phyloP scores from a whole-genome alignment of 2,888 invertebrate genomes.

The Sthenelais limicola region DNA sequence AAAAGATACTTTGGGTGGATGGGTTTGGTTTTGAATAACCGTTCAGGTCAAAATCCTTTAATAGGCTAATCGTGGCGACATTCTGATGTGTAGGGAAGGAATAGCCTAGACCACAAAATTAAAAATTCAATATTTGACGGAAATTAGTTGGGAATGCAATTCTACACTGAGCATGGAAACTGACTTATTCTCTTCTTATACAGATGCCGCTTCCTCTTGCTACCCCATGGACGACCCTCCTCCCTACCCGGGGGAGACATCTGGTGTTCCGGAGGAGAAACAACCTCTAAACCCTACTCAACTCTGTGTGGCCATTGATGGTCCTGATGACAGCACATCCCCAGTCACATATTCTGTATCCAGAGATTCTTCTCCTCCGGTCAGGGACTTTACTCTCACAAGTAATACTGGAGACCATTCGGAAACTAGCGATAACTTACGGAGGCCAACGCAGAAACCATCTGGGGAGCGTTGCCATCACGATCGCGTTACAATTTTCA shows the following conservation, averaged over 20 bases:
- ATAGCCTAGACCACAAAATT: too few species aligned
- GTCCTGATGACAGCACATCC: constrained; percentile 28
- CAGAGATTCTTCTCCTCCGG: constrained; percentile 11
- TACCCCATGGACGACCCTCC: constrained; percentile 44
- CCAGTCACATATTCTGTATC: constrained; percentile 29
- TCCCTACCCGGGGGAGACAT: constrained; percentile 38
- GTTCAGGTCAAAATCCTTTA: too few species aligned
- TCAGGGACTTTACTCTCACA: not conserved
- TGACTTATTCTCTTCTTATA: not conserved
- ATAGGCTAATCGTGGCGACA: too few species aligned
- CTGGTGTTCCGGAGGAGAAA: constrained; percentile 28
- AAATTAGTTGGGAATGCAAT: too few species aligned
- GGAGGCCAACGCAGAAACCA: not conserved
- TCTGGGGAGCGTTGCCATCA: constrained; percentile 13
- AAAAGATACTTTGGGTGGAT: too few species aligned
- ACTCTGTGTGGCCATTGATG: constrained; percentile 34
- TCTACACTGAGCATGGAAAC: too few species aligned
- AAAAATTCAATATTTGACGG: too few species aligned
- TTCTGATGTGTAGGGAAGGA: too few species aligned
- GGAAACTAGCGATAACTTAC: not conserved
- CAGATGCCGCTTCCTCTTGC: constrained; percentile 28
- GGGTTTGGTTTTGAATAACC: too few species aligned
- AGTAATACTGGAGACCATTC: too few species aligned
- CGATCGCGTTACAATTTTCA: constrained; percentile 26
- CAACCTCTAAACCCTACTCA: constrained; percentile 39